A percentile compares a stretch with the other conserved stretches of the same genome.
phyloP scores from a whole-genome alignment of 35 echinoderm and acorn worm genomes.

The Diadema setosum region DNA sequence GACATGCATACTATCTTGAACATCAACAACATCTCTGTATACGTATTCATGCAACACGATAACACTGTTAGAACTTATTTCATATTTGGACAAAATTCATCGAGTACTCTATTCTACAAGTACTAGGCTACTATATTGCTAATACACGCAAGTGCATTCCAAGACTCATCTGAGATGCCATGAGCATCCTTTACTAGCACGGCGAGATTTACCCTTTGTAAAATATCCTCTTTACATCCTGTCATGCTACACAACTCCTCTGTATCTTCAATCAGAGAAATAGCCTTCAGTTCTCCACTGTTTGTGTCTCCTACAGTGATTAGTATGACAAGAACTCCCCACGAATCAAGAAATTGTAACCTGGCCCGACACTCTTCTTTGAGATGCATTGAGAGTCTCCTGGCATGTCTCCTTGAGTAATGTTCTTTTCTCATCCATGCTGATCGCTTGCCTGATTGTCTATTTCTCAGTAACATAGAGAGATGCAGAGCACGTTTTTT shows the following conservation, averaged over 20 bases:
- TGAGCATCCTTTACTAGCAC: slow-evolving; percentile 19
- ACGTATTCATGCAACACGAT: background rate
- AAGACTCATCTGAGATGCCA: slow-evolving; percentile 20
- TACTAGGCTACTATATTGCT: background rate
- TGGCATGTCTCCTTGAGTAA: background rate
- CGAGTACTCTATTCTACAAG: background rate
- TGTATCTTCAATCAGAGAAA: background rate
- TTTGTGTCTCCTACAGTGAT: background rate
- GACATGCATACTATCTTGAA: too few species aligned
- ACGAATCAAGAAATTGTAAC: background rate
- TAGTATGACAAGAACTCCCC: background rate
- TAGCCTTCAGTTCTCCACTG: background rate
- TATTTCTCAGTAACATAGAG: too few species aligned
- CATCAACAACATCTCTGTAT: too few species aligned
- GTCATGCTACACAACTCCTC: background rate
- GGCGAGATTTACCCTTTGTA: background rate
- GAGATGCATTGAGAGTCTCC: background rate
- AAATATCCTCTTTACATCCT: background rate
- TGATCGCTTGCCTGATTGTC: background rate
- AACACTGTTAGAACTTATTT: slow-evolving; percentile 5
- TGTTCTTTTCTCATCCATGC: background rate
- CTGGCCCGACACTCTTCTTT: background rate
- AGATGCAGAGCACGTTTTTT: too few species aligned
- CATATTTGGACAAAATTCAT: slow-evolving; percentile 1
- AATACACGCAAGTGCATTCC: background rate